Base-by-base conservation (phyloP, 1,140 invertebrate genomes). In the Heliconius himera region DNA sequence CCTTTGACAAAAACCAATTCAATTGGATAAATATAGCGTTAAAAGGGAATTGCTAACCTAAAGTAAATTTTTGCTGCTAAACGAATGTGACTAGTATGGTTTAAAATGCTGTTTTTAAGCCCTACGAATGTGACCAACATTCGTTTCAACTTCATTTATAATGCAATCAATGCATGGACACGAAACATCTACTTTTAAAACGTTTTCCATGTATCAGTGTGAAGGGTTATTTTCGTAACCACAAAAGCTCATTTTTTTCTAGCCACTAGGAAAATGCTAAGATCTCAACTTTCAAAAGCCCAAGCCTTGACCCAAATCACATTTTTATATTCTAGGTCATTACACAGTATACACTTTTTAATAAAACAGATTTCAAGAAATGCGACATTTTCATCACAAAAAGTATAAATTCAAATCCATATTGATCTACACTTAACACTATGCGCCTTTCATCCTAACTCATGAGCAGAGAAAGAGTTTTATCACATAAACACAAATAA, bases 251-350 rank as follows among this genome's bases (percentile, higher is more conserved):
- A n/a, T 80, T 76, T 80, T n/a, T 76, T 76, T 70, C 41, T 13
- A 46, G 60, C 41, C 36, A 72, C 41, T 73, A 73, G 56, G 74
- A 74, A 70, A 60, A 75, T 54, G 73, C 73, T 18, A 70, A 76
- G 51, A 74, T 73, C 22, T 70, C 70, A 51, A 73, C 78, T 56
- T 80, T 80, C 74, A 80, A 80, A 80, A 80, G 78, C 74, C 33
- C 66, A 60, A 76, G 51, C 78, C 78, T 74, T 79, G 78, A 79
- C 78, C 73, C 29, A 80, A 76, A 51, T 60, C 72, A 49, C 49
- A 38, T 70, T 49, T 79, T 56, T 75, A 41, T 74, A 60, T 72
- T 80, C 49, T 33, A 80, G 73, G 71, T 41, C 60, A 76, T 80
- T 70, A 66, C 60, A 66, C 60, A 66, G 60, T 66, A 29, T 66